Evolutionary conservation across 1,140 invertebrate genomes (phyloP).

Genomic region (Megalonaias nervosa): DNA sequence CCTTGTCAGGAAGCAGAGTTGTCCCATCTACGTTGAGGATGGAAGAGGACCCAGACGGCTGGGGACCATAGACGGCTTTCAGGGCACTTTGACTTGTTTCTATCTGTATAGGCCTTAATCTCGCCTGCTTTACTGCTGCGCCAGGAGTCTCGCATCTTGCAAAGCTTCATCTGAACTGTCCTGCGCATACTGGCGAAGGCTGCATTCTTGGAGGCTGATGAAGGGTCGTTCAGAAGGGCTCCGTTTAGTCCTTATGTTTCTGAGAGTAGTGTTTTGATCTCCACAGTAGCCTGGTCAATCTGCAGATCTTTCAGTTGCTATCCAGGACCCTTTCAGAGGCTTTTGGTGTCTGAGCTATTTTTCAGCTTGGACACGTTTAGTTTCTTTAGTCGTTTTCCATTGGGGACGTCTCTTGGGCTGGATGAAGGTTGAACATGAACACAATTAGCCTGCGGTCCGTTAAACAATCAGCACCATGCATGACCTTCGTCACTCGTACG

Average conservation of each 20-base stretch:
- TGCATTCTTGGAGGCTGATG: background rate
- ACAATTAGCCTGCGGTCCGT: slow-evolving; percentile 10
- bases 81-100: slow-evolving; percentile 15
- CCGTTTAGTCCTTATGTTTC: too few relatives aligned
- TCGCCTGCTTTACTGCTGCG: slow-evolving; percentile 22
- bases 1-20: background rate
- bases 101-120: slow-evolving; percentile 16
- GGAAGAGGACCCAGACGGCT: slow-evolving; percentile 21
- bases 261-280: too few relatives aligned
- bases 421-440: background rate
- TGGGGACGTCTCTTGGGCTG: too few relatives aligned
- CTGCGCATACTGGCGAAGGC: background rate
- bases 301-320: background rate
- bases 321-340: background rate
- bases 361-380: too few relatives aligned
- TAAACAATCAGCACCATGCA: slow-evolving; percentile 21
- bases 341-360: too few relatives aligned
- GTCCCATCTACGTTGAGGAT: slow-evolving; percentile 22
- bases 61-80: slow-evolving; percentile 28
- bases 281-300: background rate
- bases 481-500: slow-evolving; percentile 7
- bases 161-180: slow-evolving; percentile 6
- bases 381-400: too few relatives aligned
- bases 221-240: too few relatives aligned
- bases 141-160: background rate